Evolutionary conservation across 1,140 invertebrate genomes (phyloP).

Genomic region (Dendroctonus ponderosae): DNA sequence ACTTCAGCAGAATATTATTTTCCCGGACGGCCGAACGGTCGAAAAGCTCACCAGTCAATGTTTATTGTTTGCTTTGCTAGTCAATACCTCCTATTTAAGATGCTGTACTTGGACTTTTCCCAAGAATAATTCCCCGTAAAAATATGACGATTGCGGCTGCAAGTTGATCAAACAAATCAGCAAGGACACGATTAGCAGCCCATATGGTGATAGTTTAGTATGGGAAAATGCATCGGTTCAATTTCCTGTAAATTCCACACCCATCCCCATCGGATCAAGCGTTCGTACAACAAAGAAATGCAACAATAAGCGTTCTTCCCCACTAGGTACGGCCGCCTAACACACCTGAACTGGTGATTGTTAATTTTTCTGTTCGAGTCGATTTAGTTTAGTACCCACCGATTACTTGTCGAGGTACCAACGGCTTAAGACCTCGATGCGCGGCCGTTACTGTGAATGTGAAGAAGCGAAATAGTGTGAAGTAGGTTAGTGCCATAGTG

Average conservation of each 20-base stretch:
- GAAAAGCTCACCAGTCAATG: too few relatives aligned
- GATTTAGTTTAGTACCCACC: slow-evolving; percentile 7
- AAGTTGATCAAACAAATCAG: too few relatives aligned
- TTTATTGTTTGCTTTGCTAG: too few relatives aligned
- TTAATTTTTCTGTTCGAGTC: slow-evolving; percentile 14
- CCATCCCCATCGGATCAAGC: slow-evolving; percentile 4
- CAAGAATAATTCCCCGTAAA: too few relatives aligned
- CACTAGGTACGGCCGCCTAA: slow-evolving; percentile 17
- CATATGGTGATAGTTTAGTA: too few relatives aligned
- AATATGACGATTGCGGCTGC: too few relatives aligned
- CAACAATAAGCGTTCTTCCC: slow-evolving; percentile 23
- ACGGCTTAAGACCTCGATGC: slow-evolving; percentile 20
- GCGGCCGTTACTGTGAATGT: slow-evolving; percentile 13
- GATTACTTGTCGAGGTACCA: slow-evolving; percentile 12
- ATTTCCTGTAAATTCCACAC: slow-evolving; percentile 25
- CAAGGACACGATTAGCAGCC: too few relatives aligned
- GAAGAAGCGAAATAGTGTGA: slow-evolving; percentile 15
- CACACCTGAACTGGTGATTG: slow-evolving; percentile 32
- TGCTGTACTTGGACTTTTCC: too few relatives aligned
- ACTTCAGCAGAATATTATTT: too few relatives aligned
- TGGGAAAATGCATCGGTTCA: not conserved
- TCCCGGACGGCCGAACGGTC: too few relatives aligned
- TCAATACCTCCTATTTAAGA: too few relatives aligned
- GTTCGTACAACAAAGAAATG: slow-evolving; percentile 15
- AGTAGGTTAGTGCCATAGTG: slow-evolving; percentile 16